phyloP scores from a whole-genome alignment of 2,888 invertebrate genomes.

The Metalampra italica region DNA sequence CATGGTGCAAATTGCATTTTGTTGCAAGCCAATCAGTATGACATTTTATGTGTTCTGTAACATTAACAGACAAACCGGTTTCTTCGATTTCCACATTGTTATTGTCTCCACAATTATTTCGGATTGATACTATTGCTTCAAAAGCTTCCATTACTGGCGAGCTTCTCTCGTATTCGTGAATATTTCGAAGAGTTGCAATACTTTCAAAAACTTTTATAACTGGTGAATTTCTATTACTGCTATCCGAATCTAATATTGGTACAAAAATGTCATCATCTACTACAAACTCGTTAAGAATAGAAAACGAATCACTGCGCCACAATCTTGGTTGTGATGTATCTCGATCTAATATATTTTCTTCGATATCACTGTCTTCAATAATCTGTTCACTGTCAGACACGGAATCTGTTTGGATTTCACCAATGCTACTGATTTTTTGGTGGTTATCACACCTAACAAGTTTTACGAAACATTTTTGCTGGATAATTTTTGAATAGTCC shows the following conservation, averaged over 20 bases:
- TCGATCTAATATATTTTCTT: not conserved
- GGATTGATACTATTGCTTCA: constrained; percentile 28
- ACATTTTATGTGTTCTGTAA: constrained; percentile 1
- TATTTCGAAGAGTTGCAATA: constrained; percentile 6
- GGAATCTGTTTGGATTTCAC: not conserved
- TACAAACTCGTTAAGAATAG: constrained; percentile 31
- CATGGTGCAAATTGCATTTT: not conserved
- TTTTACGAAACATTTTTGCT: constrained; percentile 34
- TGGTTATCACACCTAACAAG: constrained; percentile 41
- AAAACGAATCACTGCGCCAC: constrained; percentile 29
- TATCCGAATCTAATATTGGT: not conserved
- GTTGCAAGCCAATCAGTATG: constrained; percentile 16
- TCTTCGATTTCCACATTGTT: not conserved
- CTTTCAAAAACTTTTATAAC: constrained; percentile 7
- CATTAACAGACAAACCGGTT: not conserved
- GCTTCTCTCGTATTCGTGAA: constrained; percentile 17
- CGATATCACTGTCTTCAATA: not conserved
- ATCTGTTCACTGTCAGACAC: not conserved
- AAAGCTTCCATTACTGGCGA: constrained; percentile 49
- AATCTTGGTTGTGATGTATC: constrained; percentile 8
- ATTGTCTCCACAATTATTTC: not conserved
- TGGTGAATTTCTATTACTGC: not conserved
- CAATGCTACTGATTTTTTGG: not conserved
- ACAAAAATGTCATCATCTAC: constrained; percentile 10
- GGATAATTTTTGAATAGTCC: constrained; percentile 25